A percentile compares a stretch with the other conserved stretches of the same genome.
These are phyloP conservation scores for Rhabdophis nuchalis DNA, from an alignment of 2,797 vertebrate genomes.

Conservation along the genomic window DNA sequence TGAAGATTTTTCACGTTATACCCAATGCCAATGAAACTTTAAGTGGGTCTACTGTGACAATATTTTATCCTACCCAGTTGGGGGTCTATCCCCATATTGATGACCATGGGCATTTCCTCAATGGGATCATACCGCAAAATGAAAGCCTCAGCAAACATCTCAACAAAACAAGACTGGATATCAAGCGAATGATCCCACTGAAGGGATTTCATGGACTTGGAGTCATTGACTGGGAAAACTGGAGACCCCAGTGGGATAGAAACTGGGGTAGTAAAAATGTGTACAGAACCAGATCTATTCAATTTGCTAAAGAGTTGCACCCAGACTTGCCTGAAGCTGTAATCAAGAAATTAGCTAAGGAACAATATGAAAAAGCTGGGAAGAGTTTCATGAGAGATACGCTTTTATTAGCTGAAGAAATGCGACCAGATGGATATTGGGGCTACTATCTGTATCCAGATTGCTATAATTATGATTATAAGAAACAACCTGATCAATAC, in stretches of 20 bases:
- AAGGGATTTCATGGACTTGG: slow-evolving; percentile 84
- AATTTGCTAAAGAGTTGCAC: slow-evolving; percentile 76
- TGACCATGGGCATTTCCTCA: slow-evolving; percentile 71
- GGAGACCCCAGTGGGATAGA: slow-evolving; percentile 87
- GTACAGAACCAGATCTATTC: slow-evolving; percentile 83
- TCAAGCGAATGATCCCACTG: slow-evolving; percentile 76
- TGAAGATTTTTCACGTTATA: slow-evolving; percentile 83
- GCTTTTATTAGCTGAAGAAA: slow-evolving; percentile 76
- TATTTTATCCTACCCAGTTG: slow-evolving; percentile 87
- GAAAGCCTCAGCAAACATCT: slow-evolving; percentile 83
- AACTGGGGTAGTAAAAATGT: slow-evolving; percentile 87
- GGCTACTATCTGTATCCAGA: slow-evolving; percentile 91
- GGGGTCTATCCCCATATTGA: slow-evolving; percentile 86
- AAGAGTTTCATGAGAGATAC: slow-evolving; percentile 83
- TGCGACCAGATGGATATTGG: slow-evolving; percentile 81
- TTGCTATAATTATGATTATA: slow-evolving; percentile 91
- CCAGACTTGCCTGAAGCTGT: slow-evolving; percentile 81
- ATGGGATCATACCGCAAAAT: slow-evolving; percentile 87
- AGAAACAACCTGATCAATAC: slow-evolving; percentile 76
- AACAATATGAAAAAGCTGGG: slow-evolving; percentile 83
- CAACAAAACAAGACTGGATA: slow-evolving; percentile 79
- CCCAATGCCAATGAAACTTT: slow-evolving; percentile 83
- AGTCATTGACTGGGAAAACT: slow-evolving; percentile 91
- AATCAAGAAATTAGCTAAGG: slow-evolving; percentile 78
- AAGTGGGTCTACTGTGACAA: slow-evolving; percentile 82